Conservation (phyloP, 2,797 vertebrate species). For the Bradypus variegatus region DNA sequence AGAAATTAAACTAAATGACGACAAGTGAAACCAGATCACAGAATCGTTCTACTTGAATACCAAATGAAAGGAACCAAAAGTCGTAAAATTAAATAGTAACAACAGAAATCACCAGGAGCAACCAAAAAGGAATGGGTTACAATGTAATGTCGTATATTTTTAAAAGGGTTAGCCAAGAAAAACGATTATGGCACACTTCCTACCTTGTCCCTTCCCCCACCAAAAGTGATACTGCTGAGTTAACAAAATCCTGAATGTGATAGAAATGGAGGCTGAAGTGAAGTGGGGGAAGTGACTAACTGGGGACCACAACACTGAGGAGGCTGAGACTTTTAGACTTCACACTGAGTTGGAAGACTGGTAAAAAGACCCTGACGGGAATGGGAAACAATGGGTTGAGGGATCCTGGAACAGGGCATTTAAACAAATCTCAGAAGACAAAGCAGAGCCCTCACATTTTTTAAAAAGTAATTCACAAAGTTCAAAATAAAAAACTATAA, state of each 20-base stretch:
- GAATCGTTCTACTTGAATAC: neutral
- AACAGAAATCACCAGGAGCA: neutral
- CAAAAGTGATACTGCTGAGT: neutral
- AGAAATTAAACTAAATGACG: conserved; percentile 6
- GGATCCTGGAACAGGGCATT: neutral
- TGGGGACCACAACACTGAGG: neutral
- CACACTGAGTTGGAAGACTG: neutral
- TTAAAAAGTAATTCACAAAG: neutral
- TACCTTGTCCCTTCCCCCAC: neutral
- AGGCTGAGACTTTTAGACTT: neutral
- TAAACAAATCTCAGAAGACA: conserved; percentile 7
- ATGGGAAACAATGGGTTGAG: neutral
- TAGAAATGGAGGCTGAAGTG: neutral
- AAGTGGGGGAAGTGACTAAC: neutral
- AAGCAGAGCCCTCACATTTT: neutral
- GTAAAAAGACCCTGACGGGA: neutral
- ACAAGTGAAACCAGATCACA: conserved; percentile 11
- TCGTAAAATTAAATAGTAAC: neutral
- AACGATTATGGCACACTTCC: neutral
- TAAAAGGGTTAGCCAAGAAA: neutral
- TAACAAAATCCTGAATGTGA: neutral
- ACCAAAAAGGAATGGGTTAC: neutral
- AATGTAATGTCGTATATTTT: neutral
- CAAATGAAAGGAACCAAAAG: neutral
- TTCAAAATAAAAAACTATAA: conserved; percentile 26